Evolutionary conservation across 2,113 vertebrate genomes (phyloP).

Genomic region (Cyanoramphus novaezelandiae): DNA sequence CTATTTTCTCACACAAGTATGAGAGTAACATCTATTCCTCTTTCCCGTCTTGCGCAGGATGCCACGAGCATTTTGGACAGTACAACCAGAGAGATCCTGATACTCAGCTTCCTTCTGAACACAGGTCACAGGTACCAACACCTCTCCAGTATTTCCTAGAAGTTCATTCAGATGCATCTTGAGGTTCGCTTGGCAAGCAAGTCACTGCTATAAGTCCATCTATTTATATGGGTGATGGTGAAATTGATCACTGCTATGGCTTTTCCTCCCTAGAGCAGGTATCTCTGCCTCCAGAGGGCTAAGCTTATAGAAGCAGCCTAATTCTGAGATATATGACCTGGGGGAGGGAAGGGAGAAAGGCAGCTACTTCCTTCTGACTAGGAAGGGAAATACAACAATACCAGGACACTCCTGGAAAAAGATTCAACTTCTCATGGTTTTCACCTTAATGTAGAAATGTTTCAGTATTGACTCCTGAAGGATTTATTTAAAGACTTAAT

Average conservation of each 20-base stretch:
- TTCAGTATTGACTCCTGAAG: not conserved
- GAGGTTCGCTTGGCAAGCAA: not conserved
- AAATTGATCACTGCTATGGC: not conserved
- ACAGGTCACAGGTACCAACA: not conserved
- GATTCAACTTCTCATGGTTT: not conserved
- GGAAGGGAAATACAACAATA: not conserved
- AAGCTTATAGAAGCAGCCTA: not conserved
- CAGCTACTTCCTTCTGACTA: not conserved
- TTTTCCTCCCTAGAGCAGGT: not conserved
- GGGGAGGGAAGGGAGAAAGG: not conserved
- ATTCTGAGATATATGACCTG: not conserved
- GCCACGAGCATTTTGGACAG: not conserved
- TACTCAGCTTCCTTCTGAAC: not conserved
- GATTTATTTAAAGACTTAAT: not conserved
- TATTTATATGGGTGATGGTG: not conserved
- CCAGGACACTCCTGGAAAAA: not conserved
- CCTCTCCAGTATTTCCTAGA: not conserved
- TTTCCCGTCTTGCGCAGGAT: not conserved
- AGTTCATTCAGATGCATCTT: not conserved
- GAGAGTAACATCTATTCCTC: not conserved
- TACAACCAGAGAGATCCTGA: not conserved
- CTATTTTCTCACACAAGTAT: not conserved
- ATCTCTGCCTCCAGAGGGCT: not conserved
- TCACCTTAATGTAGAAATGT: not conserved
- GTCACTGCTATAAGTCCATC: not conserved